Percentiles rank a stretch among this genome's conserved stretches.
Evolutionary conservation across 2,797 vertebrate species (phyloP).

Genomic region (Etheostoma nigrum): DNA sequence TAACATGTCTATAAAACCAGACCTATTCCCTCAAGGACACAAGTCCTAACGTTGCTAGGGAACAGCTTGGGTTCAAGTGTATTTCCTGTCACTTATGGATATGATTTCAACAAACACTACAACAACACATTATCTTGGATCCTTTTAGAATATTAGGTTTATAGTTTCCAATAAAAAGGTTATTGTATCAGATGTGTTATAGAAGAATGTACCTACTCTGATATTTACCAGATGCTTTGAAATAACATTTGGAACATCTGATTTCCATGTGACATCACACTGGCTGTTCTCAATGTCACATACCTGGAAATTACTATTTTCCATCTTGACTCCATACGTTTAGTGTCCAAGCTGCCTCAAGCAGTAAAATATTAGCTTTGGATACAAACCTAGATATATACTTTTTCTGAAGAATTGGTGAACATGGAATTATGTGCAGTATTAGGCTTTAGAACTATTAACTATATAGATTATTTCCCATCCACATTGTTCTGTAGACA

Average conservation of each 20-base stretch:
- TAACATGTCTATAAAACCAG: background rate
- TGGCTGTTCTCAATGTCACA: conserved; percentile 37
- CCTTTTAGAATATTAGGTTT: background rate
- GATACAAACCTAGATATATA: background rate
- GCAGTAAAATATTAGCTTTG: too few relatives aligned
- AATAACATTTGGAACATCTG: conserved; percentile 52
- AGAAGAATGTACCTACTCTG: background rate
- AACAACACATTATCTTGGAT: background rate
- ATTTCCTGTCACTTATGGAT: conserved; percentile 21
- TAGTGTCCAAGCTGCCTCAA: too few relatives aligned
- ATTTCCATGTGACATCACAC: conserved; percentile 47
- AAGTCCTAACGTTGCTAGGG: conserved; percentile 50
- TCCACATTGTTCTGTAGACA: conserved; percentile 15
- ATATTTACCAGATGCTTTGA: conserved; percentile 40
- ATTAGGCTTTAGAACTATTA: background rate
- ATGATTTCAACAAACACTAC: background rate
- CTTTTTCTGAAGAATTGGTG: background rate
- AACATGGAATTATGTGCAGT: background rate
- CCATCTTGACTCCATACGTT: conserved; percentile 47
- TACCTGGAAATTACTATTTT: conserved; percentile 46
- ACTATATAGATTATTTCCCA: background rate
- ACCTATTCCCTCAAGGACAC: conserved; percentile 1
- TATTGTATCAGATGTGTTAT: background rate
- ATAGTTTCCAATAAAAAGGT: background rate
- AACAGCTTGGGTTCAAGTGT: conserved; percentile 38